phyloP scores from a whole-genome alignment of 2,797 vertebrate species.

The Chelonia mydas region DNA sequence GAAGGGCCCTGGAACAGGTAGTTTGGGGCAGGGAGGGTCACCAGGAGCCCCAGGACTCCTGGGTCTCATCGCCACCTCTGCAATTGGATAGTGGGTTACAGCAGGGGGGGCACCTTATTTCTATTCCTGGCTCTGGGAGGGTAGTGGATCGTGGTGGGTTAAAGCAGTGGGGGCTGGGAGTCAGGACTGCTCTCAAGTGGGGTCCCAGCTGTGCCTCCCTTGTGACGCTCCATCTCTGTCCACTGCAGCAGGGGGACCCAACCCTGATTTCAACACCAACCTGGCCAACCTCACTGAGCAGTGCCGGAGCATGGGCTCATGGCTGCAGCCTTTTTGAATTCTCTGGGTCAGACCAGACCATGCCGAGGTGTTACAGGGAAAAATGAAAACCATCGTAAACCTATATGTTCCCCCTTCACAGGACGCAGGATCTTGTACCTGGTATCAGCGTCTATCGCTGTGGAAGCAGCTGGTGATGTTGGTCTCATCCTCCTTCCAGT shows the following conservation, averaged over 20 bases:
- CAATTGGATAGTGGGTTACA: not conserved
- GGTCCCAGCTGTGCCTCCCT: not conserved
- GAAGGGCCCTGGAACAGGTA: not conserved
- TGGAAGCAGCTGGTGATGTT: no score
- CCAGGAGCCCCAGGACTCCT: not conserved
- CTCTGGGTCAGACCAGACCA: no score
- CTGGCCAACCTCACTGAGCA: conserved; percentile 87
- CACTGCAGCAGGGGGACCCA: conserved; percentile 88
- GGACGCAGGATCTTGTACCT: no score
- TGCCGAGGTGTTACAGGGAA: no score
- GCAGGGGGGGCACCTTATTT: not conserved
- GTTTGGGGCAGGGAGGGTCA: not conserved
- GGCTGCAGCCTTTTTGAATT: no score
- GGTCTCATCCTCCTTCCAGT: no score
- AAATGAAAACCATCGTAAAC: no score
- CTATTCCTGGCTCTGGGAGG: no score
- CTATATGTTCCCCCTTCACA: no score
- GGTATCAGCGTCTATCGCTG: no score
- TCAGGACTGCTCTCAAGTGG: not conserved
- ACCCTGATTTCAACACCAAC: conserved; percentile 86
- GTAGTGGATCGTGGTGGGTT: no score
- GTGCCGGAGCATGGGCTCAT: conserved; percentile 80
- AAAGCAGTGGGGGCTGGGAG: not conserved
- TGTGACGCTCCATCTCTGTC: not conserved
- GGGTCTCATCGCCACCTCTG: not conserved